A percentile compares a stretch with the other conserved stretches of the same genome.
Evolutionary conservation across 2,797 vertebrate species (phyloP).

Genomic region (Spinus pinus): DNA sequence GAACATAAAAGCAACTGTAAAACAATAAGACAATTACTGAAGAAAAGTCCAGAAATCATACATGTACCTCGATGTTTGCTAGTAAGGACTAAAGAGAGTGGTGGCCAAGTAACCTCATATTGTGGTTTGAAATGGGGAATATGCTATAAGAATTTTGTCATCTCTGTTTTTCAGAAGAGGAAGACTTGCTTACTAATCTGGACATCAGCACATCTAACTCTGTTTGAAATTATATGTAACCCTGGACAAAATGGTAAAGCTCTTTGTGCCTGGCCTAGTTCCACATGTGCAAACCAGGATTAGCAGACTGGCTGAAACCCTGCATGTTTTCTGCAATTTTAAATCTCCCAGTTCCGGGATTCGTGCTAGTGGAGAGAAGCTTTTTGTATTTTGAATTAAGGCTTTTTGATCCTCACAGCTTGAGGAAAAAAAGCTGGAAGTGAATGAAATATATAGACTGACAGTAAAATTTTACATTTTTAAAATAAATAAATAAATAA

Average conservation of each 20-base stretch:
- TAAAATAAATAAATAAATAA: neutral
- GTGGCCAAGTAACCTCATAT: neutral
- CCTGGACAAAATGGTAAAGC: neutral
- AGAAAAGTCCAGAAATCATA: neutral
- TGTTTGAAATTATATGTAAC: neutral
- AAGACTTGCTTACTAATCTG: neutral
- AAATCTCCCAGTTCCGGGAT: neutral
- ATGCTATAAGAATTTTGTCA: neutral
- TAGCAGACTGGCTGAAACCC: neutral
- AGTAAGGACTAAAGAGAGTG: neutral
- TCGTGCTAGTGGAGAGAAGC: neutral
- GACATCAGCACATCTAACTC: neutral
- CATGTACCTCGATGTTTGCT: accelerated
- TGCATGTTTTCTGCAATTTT: neutral
- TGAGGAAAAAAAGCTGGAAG: neutral
- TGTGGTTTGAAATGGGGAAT: neutral
- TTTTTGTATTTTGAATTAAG: neutral
- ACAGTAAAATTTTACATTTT: neutral
- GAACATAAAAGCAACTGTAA: neutral
- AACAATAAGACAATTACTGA: neutral
- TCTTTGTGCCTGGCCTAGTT: neutral
- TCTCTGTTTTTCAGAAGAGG: neutral
- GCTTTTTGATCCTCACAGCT: neutral
- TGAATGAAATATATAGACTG: neutral
- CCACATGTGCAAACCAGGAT: neutral